Conservation (phyloP, 2,797 vertebrate genomes). For the Chloroceryle inda region DNA sequence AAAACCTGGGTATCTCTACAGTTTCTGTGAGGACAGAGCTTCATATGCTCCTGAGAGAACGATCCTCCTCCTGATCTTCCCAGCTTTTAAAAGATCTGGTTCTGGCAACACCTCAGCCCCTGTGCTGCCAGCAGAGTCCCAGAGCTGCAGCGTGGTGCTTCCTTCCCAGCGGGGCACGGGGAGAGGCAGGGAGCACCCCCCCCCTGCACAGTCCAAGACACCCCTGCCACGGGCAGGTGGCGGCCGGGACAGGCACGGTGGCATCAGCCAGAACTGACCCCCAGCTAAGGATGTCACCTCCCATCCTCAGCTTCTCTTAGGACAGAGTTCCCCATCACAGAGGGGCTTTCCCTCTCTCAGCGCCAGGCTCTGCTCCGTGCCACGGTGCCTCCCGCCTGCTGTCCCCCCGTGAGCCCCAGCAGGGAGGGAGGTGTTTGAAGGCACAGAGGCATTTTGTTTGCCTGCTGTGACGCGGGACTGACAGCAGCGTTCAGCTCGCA, state of each 20-base stretch:
- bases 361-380: not conserved
- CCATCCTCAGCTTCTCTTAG: not conserved
- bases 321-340: not conserved
- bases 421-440: not conserved
- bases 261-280: not conserved
- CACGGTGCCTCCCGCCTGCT: not conserved
- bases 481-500: not conserved
- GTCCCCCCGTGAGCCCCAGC: not conserved
- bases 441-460: not conserved
- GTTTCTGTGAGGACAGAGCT: not conserved
- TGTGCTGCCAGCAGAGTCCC: not conserved
- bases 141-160: not conserved
- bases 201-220: accelerated
- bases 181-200: not conserved
- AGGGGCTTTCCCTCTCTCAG: not conserved
- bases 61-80: not conserved
- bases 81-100: not conserved
- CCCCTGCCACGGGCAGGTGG: not conserved
- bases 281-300: accelerated
- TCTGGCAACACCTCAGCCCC: not conserved
- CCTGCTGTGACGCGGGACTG: not conserved
- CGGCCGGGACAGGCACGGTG: not conserved
- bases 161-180: not conserved
- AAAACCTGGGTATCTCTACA: not conserved
- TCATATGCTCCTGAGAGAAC: not conserved